Base-by-base conservation (phyloP, 2,888 invertebrate species). In the Tetramorium bicarinatum region DNA sequence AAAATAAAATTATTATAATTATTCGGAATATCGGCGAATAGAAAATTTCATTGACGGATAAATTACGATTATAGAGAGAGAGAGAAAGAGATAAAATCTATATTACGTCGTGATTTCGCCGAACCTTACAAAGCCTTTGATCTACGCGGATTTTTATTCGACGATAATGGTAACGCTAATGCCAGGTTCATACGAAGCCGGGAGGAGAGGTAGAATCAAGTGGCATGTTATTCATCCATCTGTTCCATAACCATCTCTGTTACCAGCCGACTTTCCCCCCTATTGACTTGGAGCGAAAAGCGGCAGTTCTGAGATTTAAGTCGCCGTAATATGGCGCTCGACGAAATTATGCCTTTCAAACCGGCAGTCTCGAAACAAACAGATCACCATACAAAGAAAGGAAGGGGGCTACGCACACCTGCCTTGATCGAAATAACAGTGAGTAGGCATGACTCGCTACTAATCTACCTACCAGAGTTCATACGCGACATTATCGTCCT, bases 401-500 rank as follows among this genome's bases (percentile, higher is more conserved):
- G 25, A 11, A 8, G 1, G 13, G 18, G 2, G 13, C 25, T 8
- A 21, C 18, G 29, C 54, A 21, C 18, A 29, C 54, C 25, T 25
- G 9, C 25, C 13, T n/a, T 3, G 25, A 18, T 74, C 13, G n/a
- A 11, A 74, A 44, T n/a, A 44, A 44, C 18, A 25, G 72, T 9
- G 41, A 59, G 25, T 15, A 18, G n/a, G n/a, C 56, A 44, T 8
- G 4, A 34, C n/a, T 72, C 41, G 29, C 29, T n/a, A 29, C 44
- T 44, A n/a, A 74, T 44, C 29, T 61, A 29, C 44, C 41, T 29
- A 44, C 3, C 44, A 34, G n/a, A n/a, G 59, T 44, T 61, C 61
- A 29, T 11, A 18, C 25, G 29, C 41, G 7, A 41, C 41, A 41
- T 67, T 77, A 54, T 44, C 44, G 59, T 61, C 74, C 44, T 54